phyloP scores from a whole-genome alignment of 2,888 invertebrate genomes.

The Athalia rosae region DNA sequence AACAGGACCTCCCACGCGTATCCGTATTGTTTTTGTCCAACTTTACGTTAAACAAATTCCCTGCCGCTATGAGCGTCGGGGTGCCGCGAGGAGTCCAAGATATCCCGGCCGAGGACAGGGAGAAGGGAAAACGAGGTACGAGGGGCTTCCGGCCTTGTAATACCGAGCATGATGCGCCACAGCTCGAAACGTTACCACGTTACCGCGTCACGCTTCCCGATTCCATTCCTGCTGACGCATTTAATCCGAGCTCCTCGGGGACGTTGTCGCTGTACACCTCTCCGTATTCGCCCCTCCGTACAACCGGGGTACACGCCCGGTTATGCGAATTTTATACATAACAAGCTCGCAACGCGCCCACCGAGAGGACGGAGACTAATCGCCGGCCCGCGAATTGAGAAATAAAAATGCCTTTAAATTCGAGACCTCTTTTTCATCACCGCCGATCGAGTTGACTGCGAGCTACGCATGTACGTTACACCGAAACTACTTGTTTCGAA shows the following conservation, averaged over 20 bases:
- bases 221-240: slow-evolving; percentile 43
- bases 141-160: slow-evolving; percentile 29
- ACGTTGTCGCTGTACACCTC: neutral
- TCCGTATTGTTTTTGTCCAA: slow-evolving; percentile 42
- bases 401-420: too few species aligned
- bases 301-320: neutral
- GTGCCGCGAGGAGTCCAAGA: slow-evolving; percentile 17
- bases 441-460: too few species aligned
- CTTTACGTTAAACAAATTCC: slow-evolving; percentile 43
- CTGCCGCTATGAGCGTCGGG: slow-evolving; percentile 26
- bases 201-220: slow-evolving; percentile 39
- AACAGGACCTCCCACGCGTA: slow-evolving; percentile 38
- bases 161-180: slow-evolving; percentile 29
- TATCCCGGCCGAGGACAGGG: neutral
- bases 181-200: slow-evolving; percentile 32
- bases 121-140: neutral
- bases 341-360: too few species aligned
- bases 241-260: slow-evolving; percentile 39
- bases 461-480: too few species aligned
- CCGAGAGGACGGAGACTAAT: too few species aligned
- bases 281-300: slow-evolving; percentile 2
- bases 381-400: too few species aligned
- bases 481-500: too few species aligned
- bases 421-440: too few species aligned
- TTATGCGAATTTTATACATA: neutral